These are phyloP conservation scores for Drymodes brunneopygia DNA, from an alignment of 2,113 vertebrate species.

Conservation along the genomic window DNA sequence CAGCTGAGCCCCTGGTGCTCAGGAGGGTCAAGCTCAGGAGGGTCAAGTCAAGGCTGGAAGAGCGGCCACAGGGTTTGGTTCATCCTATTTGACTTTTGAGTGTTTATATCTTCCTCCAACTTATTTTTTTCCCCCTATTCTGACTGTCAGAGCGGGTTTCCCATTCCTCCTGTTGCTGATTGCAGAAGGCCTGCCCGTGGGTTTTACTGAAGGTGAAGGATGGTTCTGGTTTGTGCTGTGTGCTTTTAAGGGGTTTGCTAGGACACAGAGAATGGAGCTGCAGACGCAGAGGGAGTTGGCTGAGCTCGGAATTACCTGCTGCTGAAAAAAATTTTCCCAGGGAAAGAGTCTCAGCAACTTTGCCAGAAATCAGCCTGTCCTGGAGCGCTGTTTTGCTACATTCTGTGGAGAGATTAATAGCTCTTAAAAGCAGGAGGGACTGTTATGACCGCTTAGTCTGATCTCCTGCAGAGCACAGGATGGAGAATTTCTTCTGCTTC, in stretches of 20 bases:
- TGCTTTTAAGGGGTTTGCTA: not conserved
- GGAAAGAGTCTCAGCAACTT: conserved; percentile 5
- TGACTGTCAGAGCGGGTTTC: not conserved
- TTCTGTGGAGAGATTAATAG: conserved; percentile 46
- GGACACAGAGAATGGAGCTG: not conserved
- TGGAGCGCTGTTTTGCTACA: conserved; percentile 20
- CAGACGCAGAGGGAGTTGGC: not conserved
- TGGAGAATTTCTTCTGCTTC: conserved; percentile 50
- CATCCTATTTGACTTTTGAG: not conserved
- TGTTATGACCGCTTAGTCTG: conserved; percentile 43
- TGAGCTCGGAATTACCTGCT: conserved; percentile 39
- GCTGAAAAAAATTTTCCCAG: conserved; percentile 31
- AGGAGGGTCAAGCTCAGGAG: not conserved
- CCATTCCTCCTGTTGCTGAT: not conserved
- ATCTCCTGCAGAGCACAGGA: conserved; percentile 54
- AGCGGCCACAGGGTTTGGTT: not conserved
- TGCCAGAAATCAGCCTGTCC: conserved; percentile 42
- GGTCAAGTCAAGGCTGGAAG: not conserved
- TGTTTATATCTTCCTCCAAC: not conserved
- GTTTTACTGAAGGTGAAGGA: not conserved
- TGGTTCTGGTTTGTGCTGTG: not conserved
- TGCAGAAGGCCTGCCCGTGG: not conserved
- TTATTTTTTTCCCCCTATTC: not conserved
- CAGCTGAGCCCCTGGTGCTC: not conserved
- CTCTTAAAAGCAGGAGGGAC: conserved; percentile 55